phyloP scores from a whole-genome alignment of 53 echinoderm and acorn worm genomes.

The Holothuria scabra region DNA sequence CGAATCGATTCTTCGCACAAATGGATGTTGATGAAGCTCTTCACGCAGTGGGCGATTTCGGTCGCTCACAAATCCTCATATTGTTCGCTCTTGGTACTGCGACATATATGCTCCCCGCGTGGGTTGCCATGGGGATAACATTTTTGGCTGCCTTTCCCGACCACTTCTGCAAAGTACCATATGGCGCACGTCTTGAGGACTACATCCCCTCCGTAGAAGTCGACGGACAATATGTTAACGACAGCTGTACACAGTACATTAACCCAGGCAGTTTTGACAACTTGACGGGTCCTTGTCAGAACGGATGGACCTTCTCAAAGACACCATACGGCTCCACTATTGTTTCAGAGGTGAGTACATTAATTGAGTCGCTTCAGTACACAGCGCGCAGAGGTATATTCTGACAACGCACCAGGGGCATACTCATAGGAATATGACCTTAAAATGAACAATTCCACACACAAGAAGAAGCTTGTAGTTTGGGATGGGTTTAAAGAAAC shows the following conservation, averaged over 20 bases:
- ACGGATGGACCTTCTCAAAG: constrained; percentile 74
- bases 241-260: constrained; percentile 32
- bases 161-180: constrained; percentile 55
- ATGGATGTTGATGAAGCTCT: constrained; percentile 86
- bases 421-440: too few species aligned
- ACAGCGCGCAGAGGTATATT: too few species aligned
- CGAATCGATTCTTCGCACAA: too few species aligned
- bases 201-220: background rate
- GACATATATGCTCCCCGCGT: constrained; percentile 71
- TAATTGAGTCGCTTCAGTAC: too few species aligned
- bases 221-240: background rate
- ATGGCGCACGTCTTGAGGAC: background rate
- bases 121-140: constrained; percentile 81
- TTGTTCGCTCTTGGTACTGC: constrained; percentile 72
- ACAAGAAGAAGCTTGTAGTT: too few species aligned
- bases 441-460: too few species aligned
- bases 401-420: too few species aligned
- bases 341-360: constrained; percentile 69
- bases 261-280: constrained; percentile 52
- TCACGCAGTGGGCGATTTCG: constrained; percentile 68
- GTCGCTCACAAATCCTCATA: constrained; percentile 73
- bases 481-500: too few species aligned
- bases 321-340: constrained; percentile 68
- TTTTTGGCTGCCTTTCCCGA: constrained; percentile 77
- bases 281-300: constrained; percentile 53